Percentiles rank a stretch among this genome's conserved stretches.
phyloP scores from a whole-genome alignment of 2,113 vertebrate species.

The Nannobrachium achirus region DNA sequence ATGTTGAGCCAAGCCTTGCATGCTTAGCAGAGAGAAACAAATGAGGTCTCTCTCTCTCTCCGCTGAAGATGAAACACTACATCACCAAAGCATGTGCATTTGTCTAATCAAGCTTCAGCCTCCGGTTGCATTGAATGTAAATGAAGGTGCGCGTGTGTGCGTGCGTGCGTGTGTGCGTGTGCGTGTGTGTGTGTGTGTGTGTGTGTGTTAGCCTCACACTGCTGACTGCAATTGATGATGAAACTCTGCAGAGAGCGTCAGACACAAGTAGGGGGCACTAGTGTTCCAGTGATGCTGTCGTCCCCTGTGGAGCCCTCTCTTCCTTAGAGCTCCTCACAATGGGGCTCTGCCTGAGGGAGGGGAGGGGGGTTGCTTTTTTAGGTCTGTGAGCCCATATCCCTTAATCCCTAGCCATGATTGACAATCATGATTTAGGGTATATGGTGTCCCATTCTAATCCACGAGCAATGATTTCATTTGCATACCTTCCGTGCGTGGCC shows the following conservation, averaged over 20 bases:
- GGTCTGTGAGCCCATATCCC: slow-evolving; percentile 99
- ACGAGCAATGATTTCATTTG: slow-evolving; percentile 99
- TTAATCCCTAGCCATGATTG: slow-evolving; percentile 99
- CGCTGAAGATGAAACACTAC: slow-evolving; percentile 77
- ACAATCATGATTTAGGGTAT: slow-evolving; percentile 99
- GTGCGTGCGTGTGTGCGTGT: slow-evolving; percentile 71
- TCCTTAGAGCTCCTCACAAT: slow-evolving; percentile 82
- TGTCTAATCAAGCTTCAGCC: slow-evolving; percentile 78
- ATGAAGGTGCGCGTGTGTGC: slow-evolving; percentile 70
- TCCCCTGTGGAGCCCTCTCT: slow-evolving; percentile 81
- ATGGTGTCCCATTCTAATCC: slow-evolving; percentile 99
- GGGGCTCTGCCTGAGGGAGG: slow-evolving; percentile 86
- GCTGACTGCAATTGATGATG: slow-evolving; percentile 57
- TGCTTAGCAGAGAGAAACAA: slow-evolving; percentile 65
- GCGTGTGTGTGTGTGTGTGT: slow-evolving; percentile 71
- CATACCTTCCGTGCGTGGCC: slow-evolving; percentile 95
- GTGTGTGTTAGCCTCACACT: slow-evolving; percentile 39
- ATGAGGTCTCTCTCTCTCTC: slow-evolving; percentile 68
- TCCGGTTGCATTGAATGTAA: slow-evolving; percentile 66
- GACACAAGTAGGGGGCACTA: slow-evolving; percentile 88
- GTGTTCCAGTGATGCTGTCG: slow-evolving; percentile 88
- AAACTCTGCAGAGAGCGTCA: slow-evolving; percentile 45
- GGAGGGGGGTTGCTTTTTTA: slow-evolving; percentile 99
- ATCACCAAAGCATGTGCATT: slow-evolving; percentile 76
- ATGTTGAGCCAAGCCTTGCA: slow-evolving; percentile 66